Evolutionary conservation across 2,888 invertebrate species (phyloP).

Genomic region (Artemia sp.): DNA sequence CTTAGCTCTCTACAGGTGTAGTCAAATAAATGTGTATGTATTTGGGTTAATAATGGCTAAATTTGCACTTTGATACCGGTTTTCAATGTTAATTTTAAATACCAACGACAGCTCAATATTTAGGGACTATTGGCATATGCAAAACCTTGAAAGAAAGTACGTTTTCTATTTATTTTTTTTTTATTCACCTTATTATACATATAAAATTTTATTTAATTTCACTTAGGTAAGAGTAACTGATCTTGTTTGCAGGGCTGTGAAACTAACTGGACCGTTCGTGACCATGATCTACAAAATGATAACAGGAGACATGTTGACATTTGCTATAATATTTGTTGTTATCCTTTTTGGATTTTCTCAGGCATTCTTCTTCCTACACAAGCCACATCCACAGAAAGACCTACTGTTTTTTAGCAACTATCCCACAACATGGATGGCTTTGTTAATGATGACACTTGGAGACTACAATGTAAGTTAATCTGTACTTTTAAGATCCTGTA

Average conservation of each 20-base stretch:
- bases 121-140: too few relatives aligned
- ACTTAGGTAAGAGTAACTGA: background rate
- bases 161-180: too few relatives aligned
- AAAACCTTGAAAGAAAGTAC: too few relatives aligned
- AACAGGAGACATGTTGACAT: constrained; percentile 94
- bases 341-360: constrained; percentile 90
- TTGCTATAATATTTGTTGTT: constrained; percentile 88
- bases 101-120: too few relatives aligned
- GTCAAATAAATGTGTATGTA: too few relatives aligned
- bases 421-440: constrained; percentile 85
- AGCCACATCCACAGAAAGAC: constrained; percentile 63
- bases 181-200: too few relatives aligned
- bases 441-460: constrained; percentile 92
- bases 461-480: constrained; percentile 75
- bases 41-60: too few relatives aligned
- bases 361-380: constrained; percentile 85
- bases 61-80: too few relatives aligned
- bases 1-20: too few relatives aligned
- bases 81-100: too few relatives aligned
- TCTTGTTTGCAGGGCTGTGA: constrained; percentile 52
- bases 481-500: too few relatives aligned
- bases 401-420: constrained; percentile 65
- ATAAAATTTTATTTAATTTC: too few relatives aligned
- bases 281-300: constrained; percentile 99
- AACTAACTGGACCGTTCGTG: constrained; percentile 92